Evolutionary conservation across 2,888 invertebrate species (phyloP), one percentile per base, ranked within the genome.

Genomic region (Hemithea aestivaria): DNA sequence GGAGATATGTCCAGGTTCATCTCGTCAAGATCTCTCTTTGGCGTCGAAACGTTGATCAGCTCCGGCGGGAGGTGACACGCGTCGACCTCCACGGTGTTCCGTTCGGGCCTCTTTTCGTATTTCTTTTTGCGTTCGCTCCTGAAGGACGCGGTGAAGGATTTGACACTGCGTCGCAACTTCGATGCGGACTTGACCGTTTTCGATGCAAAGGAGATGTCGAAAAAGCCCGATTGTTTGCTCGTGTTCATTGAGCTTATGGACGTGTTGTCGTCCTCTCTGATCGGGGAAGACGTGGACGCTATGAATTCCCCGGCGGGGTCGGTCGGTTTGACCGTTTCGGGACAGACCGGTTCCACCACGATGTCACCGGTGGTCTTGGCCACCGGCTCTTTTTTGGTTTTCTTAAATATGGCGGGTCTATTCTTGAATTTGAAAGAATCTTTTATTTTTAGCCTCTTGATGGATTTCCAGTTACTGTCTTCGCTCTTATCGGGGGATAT

Each of bases 381-480:
- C 1, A 76, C 67, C 0, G 81, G 66, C 30, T 85, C 84, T 35
- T 87, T 87, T 62, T 84, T 84, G 1, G 78, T 74, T 45, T 67
- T 73, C 58, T 87, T 87, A 48, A 87, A 85, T 62, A 88, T 85
- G 4, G 81, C 78, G 1, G 88, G 87, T 51, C 82, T 72, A 44
- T 79, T 87, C 54, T 88, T 88, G 51, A 88, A 87, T 51, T 87
- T 84, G 56, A 88, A 88, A 0, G 88, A 88, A 55, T 88, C 87
- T 52, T 87, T 88, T 40, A 88, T 87, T 65, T 88, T 88, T 28
- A 88, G 58, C 48, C 85, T 72, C 61, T 88, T 88, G 12, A 88
- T 87, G 1, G 88, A 85, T 55, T 87, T 88, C 87, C 87, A 87
- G 51, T 84, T 73, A 35, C 80, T 82, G 20, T 87, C 87, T 54